Conservation (phyloP, 2,113 vertebrate genomes). For the Promerops cafer region DNA sequence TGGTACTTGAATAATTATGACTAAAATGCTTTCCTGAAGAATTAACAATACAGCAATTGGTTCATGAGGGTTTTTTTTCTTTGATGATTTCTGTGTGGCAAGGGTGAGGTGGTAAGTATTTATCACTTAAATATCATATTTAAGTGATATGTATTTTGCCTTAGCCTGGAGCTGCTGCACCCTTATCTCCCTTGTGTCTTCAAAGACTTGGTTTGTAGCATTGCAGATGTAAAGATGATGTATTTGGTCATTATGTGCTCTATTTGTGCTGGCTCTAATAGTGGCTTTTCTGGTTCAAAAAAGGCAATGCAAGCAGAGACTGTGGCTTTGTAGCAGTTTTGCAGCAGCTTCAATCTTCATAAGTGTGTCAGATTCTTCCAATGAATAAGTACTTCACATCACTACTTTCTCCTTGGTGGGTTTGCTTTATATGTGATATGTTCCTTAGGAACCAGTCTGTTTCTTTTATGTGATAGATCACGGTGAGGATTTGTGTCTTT, state of each 20-base stretch:
- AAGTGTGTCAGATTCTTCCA: not conserved
- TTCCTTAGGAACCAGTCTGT: not conserved
- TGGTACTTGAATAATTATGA: not conserved
- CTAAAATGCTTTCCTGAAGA: not conserved
- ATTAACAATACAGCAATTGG: not conserved
- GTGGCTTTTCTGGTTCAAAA: not conserved
- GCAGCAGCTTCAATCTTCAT: not conserved
- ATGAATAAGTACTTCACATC: not conserved
- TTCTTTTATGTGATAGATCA: not conserved
- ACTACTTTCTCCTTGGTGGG: not conserved
- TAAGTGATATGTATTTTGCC: not conserved
- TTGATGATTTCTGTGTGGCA: not conserved
- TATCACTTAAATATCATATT: too few relatives aligned
- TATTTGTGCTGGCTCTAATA: not conserved
- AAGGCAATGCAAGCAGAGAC: not conserved
- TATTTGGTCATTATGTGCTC: not conserved
- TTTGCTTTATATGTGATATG: not conserved
- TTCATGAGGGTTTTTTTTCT: not conserved
- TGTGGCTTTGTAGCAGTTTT: not conserved
- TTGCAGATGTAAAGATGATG: not conserved
- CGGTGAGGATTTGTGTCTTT: not conserved
- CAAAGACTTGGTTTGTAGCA: not conserved
- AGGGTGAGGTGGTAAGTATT: too few relatives aligned
- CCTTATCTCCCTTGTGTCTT: not conserved
- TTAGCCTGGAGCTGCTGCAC: not conserved